These are phyloP conservation scores for Ectropis grisescens DNA, from an alignment of 1,140 invertebrate species.

Conservation along the genomic window DNA sequence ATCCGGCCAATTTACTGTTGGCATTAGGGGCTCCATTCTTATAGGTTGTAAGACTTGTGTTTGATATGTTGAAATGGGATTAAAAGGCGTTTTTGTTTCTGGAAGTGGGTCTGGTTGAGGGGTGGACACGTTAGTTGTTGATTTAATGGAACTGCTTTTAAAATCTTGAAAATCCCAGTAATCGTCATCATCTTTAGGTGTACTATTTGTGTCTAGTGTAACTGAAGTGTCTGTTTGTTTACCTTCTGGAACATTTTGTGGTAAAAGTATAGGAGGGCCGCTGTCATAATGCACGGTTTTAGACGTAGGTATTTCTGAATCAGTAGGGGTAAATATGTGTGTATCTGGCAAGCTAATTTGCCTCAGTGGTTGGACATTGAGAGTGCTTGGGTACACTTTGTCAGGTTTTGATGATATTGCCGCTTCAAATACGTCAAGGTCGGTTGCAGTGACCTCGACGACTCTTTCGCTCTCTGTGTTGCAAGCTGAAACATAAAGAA, in stretches of 20 bases:
- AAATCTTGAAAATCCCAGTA: slow-evolving; percentile 65
- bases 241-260: slow-evolving; percentile 18
- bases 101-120: no score
- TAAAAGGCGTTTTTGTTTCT: no score
- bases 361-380: slow-evolving; percentile 48
- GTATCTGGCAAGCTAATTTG: slow-evolving; percentile 66
- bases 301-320: slow-evolving; percentile 63
- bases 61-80: slow-evolving; percentile 18
- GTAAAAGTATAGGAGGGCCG: slow-evolving; percentile 23
- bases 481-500: slow-evolving; percentile 43
- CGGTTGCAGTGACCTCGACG: slow-evolving; percentile 20
- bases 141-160: slow-evolving; percentile 17
- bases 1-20: slow-evolving; percentile 63
- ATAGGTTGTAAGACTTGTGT: slow-evolving; percentile 57
- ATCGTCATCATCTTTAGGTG: slow-evolving; percentile 24
- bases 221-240: no score
- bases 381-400: slow-evolving; percentile 44
- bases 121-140: no score
- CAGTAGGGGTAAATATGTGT: slow-evolving; percentile 66
- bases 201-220: no score
- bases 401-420: slow-evolving; percentile 27
- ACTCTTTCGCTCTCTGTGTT: slow-evolving; percentile 29
- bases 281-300: slow-evolving; percentile 63
- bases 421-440: slow-evolving; percentile 40
- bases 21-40: slow-evolving; percentile 48